These are phyloP conservation scores for Drosophila ironensis DNA, from an alignment of 1,140 invertebrate genomes.

Conservation along the genomic window DNA sequence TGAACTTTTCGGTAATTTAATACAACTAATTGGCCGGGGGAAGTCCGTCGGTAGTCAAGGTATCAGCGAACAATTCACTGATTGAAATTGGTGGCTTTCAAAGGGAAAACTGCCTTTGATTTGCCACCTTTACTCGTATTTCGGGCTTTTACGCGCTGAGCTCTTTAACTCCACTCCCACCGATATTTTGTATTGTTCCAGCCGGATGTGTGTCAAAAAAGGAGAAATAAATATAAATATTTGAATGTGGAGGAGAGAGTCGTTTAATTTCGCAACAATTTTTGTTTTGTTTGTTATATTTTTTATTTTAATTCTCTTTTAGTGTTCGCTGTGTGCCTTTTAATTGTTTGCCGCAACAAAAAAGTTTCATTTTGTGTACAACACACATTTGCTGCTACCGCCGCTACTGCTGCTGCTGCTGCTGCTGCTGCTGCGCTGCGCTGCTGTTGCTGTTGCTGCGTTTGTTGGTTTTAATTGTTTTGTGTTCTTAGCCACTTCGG, in stretches of 20 bases:
- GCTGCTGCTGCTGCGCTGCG: constrained; percentile 37
- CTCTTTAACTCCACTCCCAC: neutral
- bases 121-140: neutral
- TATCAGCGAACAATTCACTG: constrained; percentile 5
- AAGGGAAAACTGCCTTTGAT: neutral
- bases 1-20: constrained; percentile 22
- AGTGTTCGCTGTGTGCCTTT: constrained; percentile 62
- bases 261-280: constrained; percentile 56
- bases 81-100: constrained; percentile 12
- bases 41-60: neutral
- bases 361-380: constrained; percentile 74
- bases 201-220: constrained; percentile 48
- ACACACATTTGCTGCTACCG: constrained; percentile 32
- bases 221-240: constrained; percentile 49
- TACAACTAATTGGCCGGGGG: constrained; percentile 24
- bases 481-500: constrained; percentile 79
- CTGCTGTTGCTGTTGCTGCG: constrained; percentile 49
- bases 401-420: constrained; percentile 27
- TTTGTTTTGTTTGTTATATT: constrained; percentile 42
- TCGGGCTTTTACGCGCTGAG: neutral
- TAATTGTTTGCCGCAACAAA: constrained; percentile 75
- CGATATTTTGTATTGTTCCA: constrained; percentile 1
- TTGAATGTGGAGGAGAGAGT: constrained; percentile 12
- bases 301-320: constrained; percentile 73
- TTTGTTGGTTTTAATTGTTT: constrained; percentile 79